Evolutionary conservation across 2,797 vertebrate species (phyloP), one percentile per base, ranked within the genome.

Genomic region (Prunella strophiata): DNA sequence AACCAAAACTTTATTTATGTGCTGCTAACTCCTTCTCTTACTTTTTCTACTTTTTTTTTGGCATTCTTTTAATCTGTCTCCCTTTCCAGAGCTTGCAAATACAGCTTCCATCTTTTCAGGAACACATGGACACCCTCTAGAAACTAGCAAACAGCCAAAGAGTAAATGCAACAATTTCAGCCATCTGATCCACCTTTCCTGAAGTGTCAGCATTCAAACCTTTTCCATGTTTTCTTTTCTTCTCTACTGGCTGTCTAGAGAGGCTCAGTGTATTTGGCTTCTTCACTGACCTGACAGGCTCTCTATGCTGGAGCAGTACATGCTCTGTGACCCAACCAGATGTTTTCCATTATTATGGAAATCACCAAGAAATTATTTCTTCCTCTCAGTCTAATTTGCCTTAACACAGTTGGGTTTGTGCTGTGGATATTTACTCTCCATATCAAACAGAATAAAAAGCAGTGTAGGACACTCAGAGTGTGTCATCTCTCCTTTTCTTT

Each of bases 251-350:
- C 42, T 72, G 19, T 12, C 6, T 21, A 13, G 50, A 88, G 19
- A 79, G 18, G 5, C 16, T 51, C 0, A 0, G 2, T 20, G 15
- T 18, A 4, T 67, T 54, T 58, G 9, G 20, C 61, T 76, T 78
- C 57, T 17, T 47, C 50, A 27, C 3, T 38, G 54, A 58, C 26
- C 10, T 58, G 57, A n/a, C 4, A 3, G 8, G 11, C 9, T n/a
- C 21, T 29, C 8, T 10, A 13, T 45, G 25, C 19, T 71, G 32
- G 21, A 47, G 27, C 10, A 75, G 26, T 14, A 20, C 13, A 25
- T 14, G 30, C 21, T 9, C 40, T 85, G 47, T 26, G 38, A 48
- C 30, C 30, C 40, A 83, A 12, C 2, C 19, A 75, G 25, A 12
- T 50, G 13, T 34, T 85, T 65, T 51, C 21, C 25, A 16, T 50